These are phyloP conservation scores for Epicampocera succincta DNA, from an alignment of 2,888 invertebrate genomes.

Conservation along the genomic window DNA sequence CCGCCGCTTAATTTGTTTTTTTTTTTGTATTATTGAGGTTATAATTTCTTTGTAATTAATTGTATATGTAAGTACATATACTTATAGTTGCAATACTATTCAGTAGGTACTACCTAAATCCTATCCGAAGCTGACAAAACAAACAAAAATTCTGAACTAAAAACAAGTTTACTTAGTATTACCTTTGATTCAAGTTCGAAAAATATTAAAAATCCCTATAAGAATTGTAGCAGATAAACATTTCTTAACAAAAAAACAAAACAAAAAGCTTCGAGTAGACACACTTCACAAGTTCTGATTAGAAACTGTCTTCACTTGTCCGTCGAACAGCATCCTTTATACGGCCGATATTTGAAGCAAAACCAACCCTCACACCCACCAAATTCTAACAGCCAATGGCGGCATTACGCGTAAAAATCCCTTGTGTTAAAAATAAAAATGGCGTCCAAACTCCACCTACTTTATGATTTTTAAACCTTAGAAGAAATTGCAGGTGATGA, in stretches of 20 bases:
- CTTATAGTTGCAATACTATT: no score
- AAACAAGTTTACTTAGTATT: not conserved
- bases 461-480: not conserved
- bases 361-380: constrained; percentile 28
- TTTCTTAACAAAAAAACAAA: no score
- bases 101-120: no score
- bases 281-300: constrained; percentile 54
- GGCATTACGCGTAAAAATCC: not conserved
- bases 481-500: no score
- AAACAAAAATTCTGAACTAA: no score
- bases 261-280: constrained; percentile 26
- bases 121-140: no score
- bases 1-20: no score
- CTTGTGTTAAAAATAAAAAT: constrained; percentile 43
- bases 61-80: no score
- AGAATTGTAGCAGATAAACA: not conserved
- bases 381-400: constrained; percentile 43
- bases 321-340: constrained; percentile 76
- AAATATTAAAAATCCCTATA: constrained; percentile 23
- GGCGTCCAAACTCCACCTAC: constrained; percentile 57
- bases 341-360: constrained; percentile 42
- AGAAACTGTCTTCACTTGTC: constrained; percentile 72
- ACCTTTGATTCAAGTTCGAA: not conserved
- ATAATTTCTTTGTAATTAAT: no score
- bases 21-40: no score